Conservation (phyloP, 2,113 vertebrate species). For the Leptodactylus fuscus region DNA sequence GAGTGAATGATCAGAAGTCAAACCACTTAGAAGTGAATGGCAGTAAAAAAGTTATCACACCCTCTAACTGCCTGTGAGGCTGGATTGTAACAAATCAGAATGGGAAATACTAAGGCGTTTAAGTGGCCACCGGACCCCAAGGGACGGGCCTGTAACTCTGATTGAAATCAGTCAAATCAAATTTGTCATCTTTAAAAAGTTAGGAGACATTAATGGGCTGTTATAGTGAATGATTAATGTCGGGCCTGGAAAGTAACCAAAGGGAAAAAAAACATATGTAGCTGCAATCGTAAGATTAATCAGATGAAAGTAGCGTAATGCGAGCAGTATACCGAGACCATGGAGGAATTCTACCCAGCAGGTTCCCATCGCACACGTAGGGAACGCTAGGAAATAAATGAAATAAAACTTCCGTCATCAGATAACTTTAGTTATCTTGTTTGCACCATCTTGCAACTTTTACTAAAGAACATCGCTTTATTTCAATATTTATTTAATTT, state of each 20-base stretch:
- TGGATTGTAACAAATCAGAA: conserved; percentile 71
- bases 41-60: conserved; percentile 22
- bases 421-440: not conserved
- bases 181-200: conserved; percentile 77
- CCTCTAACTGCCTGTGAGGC: conserved; percentile 62
- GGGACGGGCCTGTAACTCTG: conserved; percentile 66
- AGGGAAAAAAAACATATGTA: conserved; percentile 68
- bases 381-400: not conserved
- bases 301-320: conserved; percentile 72
- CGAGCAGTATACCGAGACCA: conserved; percentile 68
- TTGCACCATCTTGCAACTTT: not conserved
- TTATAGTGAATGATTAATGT: conserved; percentile 73
- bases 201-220: conserved; percentile 76
- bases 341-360: not conserved
- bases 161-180: conserved; percentile 76
- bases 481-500: no score
- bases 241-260: conserved; percentile 72
- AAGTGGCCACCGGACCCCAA: conserved; percentile 70
- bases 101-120: conserved; percentile 70
- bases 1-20: conserved; percentile 37
- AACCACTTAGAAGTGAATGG: conserved; percentile 3
- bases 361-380: not conserved
- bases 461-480: no score
- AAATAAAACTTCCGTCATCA: not conserved
- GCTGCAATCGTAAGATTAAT: conserved; percentile 71